Percentiles rank a stretch among this genome's conserved stretches.
These are phyloP conservation scores for Clarias gariepinus DNA, from an alignment of 2,113 vertebrate genomes.

Conservation along the genomic window DNA sequence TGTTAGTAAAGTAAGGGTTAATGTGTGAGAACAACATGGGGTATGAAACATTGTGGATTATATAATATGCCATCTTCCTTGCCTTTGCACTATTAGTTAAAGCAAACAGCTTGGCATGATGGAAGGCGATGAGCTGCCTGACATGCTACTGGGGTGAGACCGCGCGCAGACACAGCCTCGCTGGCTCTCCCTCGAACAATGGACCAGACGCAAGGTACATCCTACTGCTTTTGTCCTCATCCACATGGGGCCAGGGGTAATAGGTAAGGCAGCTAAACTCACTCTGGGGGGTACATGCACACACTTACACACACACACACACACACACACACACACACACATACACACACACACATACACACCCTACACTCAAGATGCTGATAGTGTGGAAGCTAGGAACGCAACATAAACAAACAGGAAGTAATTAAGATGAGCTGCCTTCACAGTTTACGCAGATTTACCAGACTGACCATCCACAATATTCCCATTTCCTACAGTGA, in stretches of 20 bases:
- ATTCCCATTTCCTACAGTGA: not conserved
- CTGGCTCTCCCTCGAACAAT: slow-evolving; percentile 72
- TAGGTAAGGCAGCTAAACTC: slow-evolving; percentile 63
- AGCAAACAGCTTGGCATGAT: slow-evolving; percentile 43
- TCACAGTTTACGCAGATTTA: not conserved
- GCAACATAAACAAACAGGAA: not conserved
- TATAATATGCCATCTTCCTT: not conserved
- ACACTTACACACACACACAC: slow-evolving; percentile 5
- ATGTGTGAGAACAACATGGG: too few species aligned
- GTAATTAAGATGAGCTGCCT: not conserved
- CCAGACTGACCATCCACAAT: not conserved
- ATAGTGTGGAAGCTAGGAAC: not conserved
- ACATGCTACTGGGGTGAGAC: slow-evolving; percentile 26
- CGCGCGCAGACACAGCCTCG: slow-evolving; percentile 55
- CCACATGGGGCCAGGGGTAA: slow-evolving; percentile 72
- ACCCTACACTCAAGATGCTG: not conserved
- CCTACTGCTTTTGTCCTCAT: slow-evolving; percentile 66
- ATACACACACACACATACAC: not conserved
- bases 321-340: not conserved
- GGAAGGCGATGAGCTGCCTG: slow-evolving; percentile 19
- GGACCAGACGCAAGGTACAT: slow-evolving; percentile 69
- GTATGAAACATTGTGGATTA: not conserved
- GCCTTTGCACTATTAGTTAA: slow-evolving; percentile 30
- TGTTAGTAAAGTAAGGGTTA: too few species aligned
- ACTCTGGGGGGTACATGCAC: slow-evolving; percentile 51